Evolutionary conservation across 2,797 vertebrate genomes (phyloP).

Genomic region (Neosilurus mollespiculum): DNA sequence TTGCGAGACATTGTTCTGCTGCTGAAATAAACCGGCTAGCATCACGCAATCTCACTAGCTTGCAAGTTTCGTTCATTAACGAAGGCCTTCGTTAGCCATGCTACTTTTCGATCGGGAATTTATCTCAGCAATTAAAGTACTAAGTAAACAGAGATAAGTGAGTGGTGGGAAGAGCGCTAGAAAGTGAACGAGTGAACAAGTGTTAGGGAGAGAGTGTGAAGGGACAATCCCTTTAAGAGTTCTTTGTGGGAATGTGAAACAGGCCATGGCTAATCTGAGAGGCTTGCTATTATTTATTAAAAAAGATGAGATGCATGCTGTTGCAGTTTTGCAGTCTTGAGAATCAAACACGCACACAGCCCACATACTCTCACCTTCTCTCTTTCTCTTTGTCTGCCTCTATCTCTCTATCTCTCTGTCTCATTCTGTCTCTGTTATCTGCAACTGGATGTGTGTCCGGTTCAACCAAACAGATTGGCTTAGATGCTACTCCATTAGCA

Average conservation of each 20-base stretch:
- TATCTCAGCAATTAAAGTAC: neutral
- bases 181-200: neutral
- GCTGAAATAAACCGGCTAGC: neutral
- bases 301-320: constrained; percentile 69
- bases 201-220: constrained; percentile 48
- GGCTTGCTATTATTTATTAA: constrained; percentile 80
- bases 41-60: neutral
- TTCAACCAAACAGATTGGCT: constrained; percentile 73
- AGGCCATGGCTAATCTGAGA: constrained; percentile 75
- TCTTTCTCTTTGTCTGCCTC: too few species aligned
- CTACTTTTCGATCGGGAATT: neutral
- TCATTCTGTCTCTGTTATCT: constrained; percentile 45
- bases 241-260: constrained; percentile 68
- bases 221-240: constrained; percentile 53
- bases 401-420: constrained; percentile 55
- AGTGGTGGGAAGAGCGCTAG: neutral
- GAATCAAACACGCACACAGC: constrained; percentile 58
- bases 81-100: too few species aligned
- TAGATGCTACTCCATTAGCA: constrained; percentile 64
- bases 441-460: constrained; percentile 67
- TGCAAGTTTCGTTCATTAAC: neutral
- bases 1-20: neutral
- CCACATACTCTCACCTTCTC: neutral
- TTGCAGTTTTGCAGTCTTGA: constrained; percentile 63
- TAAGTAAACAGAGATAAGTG: neutral